Base-by-base conservation (phyloP, 1,140 invertebrate genomes). In the Mizuhopecten yessoensis region DNA sequence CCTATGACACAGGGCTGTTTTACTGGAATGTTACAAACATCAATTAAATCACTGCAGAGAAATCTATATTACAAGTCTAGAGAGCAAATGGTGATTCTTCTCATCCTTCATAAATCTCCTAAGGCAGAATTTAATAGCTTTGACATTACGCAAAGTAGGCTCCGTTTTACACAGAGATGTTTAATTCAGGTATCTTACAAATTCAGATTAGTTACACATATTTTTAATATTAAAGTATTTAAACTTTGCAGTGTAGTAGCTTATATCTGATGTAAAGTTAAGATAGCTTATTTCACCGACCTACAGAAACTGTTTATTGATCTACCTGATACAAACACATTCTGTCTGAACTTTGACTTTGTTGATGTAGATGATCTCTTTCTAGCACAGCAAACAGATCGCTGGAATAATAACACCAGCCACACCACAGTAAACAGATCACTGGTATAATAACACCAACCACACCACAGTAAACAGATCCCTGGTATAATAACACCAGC, bases 11-110 rank as follows among this genome's bases (percentile, higher is more conserved):
- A 75, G 1, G 57, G 57, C 23, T 75, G 57, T n/a, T 29, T 75
- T 9, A 75, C 57, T 75, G 57, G n/a, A 75, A 75, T 75, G n/a
- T 75, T n/a, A 75, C n/a, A 75, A 75, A 75, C n/a, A 75, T 49
- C 45, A 75, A 75, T 75, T 29, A 75, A 29, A 75, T 75, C 57
- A 75, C 11, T 29, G 57, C n/a, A 75, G 57, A 75, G 29, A 29
- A 75, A 75, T 29, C 57, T 29, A 75, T 75, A 75, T 75, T 3
- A 29, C 23, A 75, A 29, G 57, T 75, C 57, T 75, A 75, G 57
- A 75, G 23, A 29, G 57, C 5, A n/a, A 75, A 75, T n/a, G 29
- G 57, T 7, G 11, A 2, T 13, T 49, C 45, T 49, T n/a, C 29
- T 75, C 57, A 45, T 45, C 17, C 9, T 1, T 45, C 17, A 1